Conservation (phyloP, 2,113 vertebrate genomes). For the Neomonachus schauinslandi region DNA sequence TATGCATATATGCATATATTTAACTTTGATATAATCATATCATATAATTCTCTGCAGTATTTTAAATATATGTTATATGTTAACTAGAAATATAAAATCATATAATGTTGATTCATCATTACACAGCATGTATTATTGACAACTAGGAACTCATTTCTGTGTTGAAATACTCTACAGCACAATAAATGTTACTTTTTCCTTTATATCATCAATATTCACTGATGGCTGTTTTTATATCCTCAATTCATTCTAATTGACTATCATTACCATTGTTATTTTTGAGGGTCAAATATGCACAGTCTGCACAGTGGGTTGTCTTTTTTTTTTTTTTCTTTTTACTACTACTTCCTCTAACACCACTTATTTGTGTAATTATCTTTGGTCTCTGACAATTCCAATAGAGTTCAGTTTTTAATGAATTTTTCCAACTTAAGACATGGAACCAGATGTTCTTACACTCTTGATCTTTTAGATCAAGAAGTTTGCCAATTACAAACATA, state of each 20-base stretch:
- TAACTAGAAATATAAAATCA: background rate
- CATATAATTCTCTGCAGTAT: background rate
- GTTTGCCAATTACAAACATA: background rate
- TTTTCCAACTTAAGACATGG: background rate
- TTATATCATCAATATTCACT: background rate
- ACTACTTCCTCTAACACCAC: background rate
- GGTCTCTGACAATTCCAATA: background rate
- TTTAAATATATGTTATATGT: background rate
- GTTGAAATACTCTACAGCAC: background rate
- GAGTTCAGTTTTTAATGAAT: background rate
- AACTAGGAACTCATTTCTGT: background rate
- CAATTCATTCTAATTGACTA: background rate
- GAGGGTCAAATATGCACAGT: background rate
- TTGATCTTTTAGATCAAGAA: background rate
- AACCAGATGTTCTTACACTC: background rate
- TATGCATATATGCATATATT: background rate
- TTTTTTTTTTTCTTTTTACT: background rate
- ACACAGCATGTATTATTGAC: background rate
- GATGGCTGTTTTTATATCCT: background rate
- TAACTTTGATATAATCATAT: background rate
- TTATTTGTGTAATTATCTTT: constrained; percentile 7
- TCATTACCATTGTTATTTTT: background rate
- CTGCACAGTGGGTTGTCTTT: background rate
- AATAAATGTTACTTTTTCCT: background rate
- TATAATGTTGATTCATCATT: background rate